A percentile compares a stretch with the other conserved stretches of the same genome.
Evolutionary conservation across 1,140 invertebrate genomes (phyloP).

Genomic region (Brachionus rubens): DNA sequence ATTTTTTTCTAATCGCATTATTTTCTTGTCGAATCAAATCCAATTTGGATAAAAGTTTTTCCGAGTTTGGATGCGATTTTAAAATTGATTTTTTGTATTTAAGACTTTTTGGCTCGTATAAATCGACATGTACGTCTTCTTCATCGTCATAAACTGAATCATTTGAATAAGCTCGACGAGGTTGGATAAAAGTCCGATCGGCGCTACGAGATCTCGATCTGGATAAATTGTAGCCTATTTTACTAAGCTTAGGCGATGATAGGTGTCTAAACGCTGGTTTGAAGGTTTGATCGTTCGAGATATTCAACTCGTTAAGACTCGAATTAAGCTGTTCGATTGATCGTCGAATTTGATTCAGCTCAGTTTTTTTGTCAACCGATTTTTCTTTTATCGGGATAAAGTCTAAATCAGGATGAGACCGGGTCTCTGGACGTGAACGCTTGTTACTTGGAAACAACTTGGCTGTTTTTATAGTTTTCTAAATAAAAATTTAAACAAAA

Average conservation of each 20-base stretch:
- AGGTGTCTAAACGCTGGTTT: conserved; percentile 5
- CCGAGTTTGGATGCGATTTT: background rate
- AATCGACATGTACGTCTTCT: background rate
- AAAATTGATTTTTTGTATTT: conserved; percentile 3
- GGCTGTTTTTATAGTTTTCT: conserved; percentile 28
- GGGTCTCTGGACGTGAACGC: background rate
- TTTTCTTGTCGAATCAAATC: background rate
- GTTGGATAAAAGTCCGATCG: background rate
- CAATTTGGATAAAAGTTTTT: background rate
- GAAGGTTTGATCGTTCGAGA: background rate
- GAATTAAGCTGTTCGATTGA: background rate
- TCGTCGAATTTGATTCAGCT: background rate
- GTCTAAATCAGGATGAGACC: background rate
- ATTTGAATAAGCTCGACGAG: background rate
- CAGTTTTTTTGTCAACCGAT: background rate
- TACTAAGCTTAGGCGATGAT: conserved; percentile 9
- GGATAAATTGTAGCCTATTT: background rate
- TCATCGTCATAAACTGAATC: background rate
- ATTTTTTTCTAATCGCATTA: background rate
- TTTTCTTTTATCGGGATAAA: background rate
- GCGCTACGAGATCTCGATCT: conserved; percentile 11
- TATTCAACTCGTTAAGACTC: background rate
- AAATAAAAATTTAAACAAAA: background rate
- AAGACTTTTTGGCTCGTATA: background rate
- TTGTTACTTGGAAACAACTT: background rate